Evolutionary conservation across 1,140 invertebrate genomes (phyloP).

Genomic region (Bombus pascuorum): DNA sequence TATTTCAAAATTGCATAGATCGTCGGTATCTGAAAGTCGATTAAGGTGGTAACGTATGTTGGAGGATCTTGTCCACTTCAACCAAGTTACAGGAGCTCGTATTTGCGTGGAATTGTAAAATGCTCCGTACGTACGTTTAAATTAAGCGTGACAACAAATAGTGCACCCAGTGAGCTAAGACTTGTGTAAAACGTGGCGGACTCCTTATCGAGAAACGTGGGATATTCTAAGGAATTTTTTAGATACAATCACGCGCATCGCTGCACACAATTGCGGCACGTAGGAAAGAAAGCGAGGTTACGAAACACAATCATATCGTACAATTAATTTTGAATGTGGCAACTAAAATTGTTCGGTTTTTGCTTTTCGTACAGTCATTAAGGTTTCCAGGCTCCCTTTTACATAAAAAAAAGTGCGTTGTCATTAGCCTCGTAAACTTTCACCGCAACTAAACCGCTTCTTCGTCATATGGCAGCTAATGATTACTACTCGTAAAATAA

Average conservation of each 20-base stretch:
- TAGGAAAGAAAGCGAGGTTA: background rate
- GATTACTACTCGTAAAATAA: background rate
- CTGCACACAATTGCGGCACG: background rate
- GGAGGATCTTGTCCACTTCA: background rate
- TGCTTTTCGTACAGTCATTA: background rate
- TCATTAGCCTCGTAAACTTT: background rate
- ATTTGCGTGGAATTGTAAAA: background rate
- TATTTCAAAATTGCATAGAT: too few relatives aligned
- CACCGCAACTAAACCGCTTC: background rate
- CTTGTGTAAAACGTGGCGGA: background rate
- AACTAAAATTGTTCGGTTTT: background rate
- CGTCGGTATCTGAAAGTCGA: too few relatives aligned
- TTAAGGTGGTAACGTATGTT: background rate
- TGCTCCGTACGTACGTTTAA: background rate
- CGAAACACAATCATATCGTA: background rate
- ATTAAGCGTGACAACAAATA: background rate
- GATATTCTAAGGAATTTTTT: background rate
- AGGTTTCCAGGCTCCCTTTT: too few relatives aligned
- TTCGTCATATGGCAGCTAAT: too few relatives aligned
- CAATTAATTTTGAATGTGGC: background rate
- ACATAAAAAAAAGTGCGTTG: background rate
- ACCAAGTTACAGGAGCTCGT: background rate
- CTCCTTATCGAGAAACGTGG: background rate
- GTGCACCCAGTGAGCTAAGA: background rate
- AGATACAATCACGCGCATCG: background rate